A percentile compares a stretch with the other conserved stretches of the same genome.
Evolutionary conservation across 2,113 vertebrate species (phyloP).

Genomic region (Dolichallabes microphthalmus): DNA sequence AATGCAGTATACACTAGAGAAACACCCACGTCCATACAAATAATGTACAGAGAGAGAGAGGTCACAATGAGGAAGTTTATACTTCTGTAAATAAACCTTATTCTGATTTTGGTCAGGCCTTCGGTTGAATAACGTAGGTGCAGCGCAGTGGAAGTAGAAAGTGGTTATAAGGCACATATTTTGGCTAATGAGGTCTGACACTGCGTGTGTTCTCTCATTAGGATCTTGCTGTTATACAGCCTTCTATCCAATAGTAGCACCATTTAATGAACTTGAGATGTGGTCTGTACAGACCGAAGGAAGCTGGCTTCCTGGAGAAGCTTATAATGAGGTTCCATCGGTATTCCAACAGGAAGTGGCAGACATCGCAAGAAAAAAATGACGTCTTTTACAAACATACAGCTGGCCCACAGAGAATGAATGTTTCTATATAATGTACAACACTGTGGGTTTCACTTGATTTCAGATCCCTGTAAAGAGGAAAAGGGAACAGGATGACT

Average conservation of each 20-base stretch:
- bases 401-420: not conserved
- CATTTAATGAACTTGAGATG: slow-evolving; percentile 19
- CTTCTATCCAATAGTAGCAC: not conserved
- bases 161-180: slow-evolving; percentile 11
- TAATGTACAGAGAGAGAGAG: not conserved
- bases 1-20: not conserved
- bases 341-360: not conserved
- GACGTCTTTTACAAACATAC: not conserved
- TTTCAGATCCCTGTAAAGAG: not conserved
- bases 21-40: slow-evolving; percentile 8
- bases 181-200: slow-evolving; percentile 41
- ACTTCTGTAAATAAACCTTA: slow-evolving; percentile 18
- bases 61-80: not conserved
- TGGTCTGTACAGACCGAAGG: slow-evolving; percentile 4
- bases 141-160: not conserved
- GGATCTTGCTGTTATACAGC: slow-evolving; percentile 36
- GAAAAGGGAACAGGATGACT: slow-evolving; percentile 7
- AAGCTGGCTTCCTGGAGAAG: not conserved
- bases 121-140: not conserved
- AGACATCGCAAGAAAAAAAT: not conserved
- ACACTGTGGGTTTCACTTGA: slow-evolving; percentile 5
- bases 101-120: not conserved
- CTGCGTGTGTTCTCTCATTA: slow-evolving; percentile 9
- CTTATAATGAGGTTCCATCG: not conserved
- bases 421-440: not conserved